phyloP scores from a whole-genome alignment of 35 echinoderm and acorn worm genomes.

The Amphiura filiformis region DNA sequence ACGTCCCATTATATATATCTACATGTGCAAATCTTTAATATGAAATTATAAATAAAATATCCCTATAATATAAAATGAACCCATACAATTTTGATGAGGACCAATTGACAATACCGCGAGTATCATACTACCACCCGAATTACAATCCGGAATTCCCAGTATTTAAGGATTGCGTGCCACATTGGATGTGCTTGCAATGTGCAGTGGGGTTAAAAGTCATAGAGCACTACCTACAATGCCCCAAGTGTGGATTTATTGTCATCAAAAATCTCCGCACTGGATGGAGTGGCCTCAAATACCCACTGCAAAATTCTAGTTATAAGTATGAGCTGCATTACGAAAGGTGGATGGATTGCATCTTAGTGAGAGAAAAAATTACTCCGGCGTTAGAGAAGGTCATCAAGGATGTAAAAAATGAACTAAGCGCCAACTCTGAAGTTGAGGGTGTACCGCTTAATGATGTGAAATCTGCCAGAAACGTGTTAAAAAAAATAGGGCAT shows the following conservation, averaged over 20 bases:
- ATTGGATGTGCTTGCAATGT: not conserved
- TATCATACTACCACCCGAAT: not conserved
- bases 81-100: not conserved
- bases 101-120: too few species aligned
- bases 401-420: not conserved
- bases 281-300: too few species aligned
- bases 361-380: not conserved
- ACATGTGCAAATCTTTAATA: too few species aligned
- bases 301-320: not conserved
- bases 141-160: not conserved
- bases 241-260: not conserved
- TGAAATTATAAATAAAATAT: too few species aligned
- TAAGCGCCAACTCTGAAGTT: too few species aligned
- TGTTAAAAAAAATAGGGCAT: not conserved
- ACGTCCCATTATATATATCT: too few species aligned
- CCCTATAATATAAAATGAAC: too few species aligned
- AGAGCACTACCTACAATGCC: not conserved
- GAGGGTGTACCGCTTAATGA: not conserved
- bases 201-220: not conserved
- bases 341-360: not conserved
- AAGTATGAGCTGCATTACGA: not conserved
- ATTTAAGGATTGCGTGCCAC: not conserved
- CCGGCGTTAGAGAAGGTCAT: not conserved
- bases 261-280: not conserved
- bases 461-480: not conserved